Evolutionary conservation across 2,888 invertebrate species (phyloP).

Genomic region (Deilephila elpenor): DNA sequence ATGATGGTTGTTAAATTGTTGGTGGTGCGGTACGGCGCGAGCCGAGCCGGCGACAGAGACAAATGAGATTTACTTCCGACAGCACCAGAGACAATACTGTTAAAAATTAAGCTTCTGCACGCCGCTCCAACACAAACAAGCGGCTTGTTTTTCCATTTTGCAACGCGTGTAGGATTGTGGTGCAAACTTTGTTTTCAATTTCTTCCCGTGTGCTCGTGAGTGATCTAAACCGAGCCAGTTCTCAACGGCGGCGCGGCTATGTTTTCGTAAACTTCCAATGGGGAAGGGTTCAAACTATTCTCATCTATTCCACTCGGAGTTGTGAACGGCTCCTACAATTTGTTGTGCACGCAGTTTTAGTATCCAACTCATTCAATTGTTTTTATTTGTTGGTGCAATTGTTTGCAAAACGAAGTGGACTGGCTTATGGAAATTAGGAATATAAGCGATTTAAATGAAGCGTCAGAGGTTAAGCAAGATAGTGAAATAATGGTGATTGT

Average conservation of each 20-base stretch:
- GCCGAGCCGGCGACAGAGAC: conserved; percentile 54
- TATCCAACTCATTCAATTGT: neutral
- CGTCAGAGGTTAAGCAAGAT: too few species aligned
- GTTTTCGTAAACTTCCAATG: conserved; percentile 33
- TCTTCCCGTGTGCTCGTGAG: conserved; percentile 45
- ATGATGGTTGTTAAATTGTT: conserved; percentile 28
- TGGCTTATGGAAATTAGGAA: neutral
- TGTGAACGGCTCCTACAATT: conserved; percentile 21
- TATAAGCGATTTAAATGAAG: neutral
- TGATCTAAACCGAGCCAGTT: conserved; percentile 38
- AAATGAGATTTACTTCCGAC: conserved; percentile 64
- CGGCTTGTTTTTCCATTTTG: conserved; percentile 56
- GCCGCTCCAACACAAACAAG: conserved; percentile 43
- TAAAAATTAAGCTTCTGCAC: conserved; percentile 48
- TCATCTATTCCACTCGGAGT: conserved; percentile 28
- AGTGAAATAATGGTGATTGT: too few species aligned
- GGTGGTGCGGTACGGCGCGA: neutral
- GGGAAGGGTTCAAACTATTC: conserved; percentile 31
- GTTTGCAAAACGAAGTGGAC: neutral
- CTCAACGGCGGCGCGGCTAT: conserved; percentile 39
- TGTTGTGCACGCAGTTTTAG: conserved; percentile 25
- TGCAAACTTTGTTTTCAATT: conserved; percentile 61
- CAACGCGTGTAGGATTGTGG: conserved; percentile 52
- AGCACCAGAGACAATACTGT: conserved; percentile 53
- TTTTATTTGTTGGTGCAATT: neutral